Conservation (phyloP, 92 coral and sea anemone species). For the Siderastrea radians region DNA sequence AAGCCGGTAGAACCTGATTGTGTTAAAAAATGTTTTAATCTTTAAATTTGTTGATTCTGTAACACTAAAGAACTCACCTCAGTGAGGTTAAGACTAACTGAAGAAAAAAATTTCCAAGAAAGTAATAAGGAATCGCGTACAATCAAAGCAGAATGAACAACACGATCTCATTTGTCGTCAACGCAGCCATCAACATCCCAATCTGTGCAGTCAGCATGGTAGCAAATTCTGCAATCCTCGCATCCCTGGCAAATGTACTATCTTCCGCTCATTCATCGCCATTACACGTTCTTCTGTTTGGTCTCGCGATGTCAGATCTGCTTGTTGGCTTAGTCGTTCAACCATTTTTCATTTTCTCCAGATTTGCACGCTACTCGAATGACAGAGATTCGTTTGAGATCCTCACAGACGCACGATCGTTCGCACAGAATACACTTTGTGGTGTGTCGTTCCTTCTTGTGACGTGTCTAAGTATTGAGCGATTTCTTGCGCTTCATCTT, state of each 20-base stretch:
- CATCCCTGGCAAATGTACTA: background rate
- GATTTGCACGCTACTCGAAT: background rate
- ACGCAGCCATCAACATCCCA: constrained; percentile 18
- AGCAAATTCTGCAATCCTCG: background rate
- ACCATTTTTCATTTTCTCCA: constrained; percentile 4
- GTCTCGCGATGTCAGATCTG: constrained; percentile 14
- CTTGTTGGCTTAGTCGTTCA: constrained; percentile 14
- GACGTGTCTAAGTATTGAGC: background rate
- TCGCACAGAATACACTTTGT: background rate
- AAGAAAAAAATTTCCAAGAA: background rate
- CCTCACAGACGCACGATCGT: background rate
- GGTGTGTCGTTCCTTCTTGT: background rate
- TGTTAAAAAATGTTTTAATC: no score
- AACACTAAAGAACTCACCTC: no score
- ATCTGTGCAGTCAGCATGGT: background rate
- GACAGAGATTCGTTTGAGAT: background rate
- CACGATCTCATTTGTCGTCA: background rate
- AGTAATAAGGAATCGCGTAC: no score
- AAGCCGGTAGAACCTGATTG: background rate
- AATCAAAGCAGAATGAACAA: background rate
- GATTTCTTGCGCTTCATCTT: constrained; percentile 12
- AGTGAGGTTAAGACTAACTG: no score
- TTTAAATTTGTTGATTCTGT: no score
- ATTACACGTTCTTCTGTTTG: background rate
- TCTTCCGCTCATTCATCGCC: background rate